Percentiles rank a stretch among this genome's conserved stretches.
phyloP scores from a whole-genome alignment of 2,113 vertebrate genomes.

The Platycercus adscitus region DNA sequence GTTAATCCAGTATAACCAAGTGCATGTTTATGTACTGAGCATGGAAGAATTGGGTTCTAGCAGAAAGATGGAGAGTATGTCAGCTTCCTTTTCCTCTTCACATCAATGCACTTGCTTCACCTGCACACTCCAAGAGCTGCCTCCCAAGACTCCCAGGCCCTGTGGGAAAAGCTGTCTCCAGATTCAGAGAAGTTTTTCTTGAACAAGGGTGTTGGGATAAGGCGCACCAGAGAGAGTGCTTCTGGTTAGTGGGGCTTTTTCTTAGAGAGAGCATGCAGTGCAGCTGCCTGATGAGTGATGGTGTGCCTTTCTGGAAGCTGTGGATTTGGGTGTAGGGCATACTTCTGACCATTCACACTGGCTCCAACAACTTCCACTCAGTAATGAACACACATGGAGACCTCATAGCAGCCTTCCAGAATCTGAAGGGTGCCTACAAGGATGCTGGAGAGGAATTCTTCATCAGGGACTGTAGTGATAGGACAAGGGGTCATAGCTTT shows the following conservation, averaged over 20 bases:
- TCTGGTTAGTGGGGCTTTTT: not conserved
- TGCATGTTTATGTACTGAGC: not conserved
- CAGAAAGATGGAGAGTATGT: not conserved
- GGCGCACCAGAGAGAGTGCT: rapidly evolving
- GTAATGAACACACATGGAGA: not conserved
- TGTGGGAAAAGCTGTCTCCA: not conserved
- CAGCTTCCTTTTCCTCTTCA: not conserved
- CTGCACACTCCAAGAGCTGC: not conserved
- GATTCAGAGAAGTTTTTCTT: not conserved
- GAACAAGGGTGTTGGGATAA: not conserved
- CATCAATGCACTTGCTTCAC: rapidly evolving
- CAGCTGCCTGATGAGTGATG: not conserved
- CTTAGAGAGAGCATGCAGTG: rapidly evolving
- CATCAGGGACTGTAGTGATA: not conserved
- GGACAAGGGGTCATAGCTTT: not conserved
- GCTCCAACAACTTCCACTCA: not conserved
- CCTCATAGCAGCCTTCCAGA: not conserved
- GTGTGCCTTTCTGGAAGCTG: not conserved
- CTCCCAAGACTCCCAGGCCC: not conserved
- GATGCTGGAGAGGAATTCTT: not conserved
- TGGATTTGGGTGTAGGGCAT: not conserved
- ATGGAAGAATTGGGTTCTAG: not conserved
- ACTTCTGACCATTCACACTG: not conserved
- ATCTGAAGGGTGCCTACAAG: not conserved
- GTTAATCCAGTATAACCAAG: not conserved